Evolutionary conservation across 2,113 vertebrate species (phyloP).

Genomic region (Macquaria australasica): DNA sequence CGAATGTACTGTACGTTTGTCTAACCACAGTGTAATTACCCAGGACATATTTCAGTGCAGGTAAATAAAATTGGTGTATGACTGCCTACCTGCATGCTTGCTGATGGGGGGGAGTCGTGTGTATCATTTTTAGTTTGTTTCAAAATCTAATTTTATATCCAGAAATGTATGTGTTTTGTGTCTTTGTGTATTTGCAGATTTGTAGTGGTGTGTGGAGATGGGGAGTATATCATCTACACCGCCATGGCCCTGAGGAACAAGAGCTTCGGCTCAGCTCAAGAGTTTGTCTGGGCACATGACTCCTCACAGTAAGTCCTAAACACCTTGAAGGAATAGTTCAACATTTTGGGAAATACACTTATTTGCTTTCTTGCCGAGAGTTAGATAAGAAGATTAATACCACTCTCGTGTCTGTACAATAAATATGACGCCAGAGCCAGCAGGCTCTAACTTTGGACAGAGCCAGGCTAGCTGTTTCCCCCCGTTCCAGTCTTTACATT

Average conservation of each 20-base stretch:
- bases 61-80: neutral
- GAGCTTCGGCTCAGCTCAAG: conserved; percentile 95
- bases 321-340: neutral
- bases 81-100: neutral
- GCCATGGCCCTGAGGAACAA: conserved; percentile 97
- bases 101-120: neutral
- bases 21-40: too few relatives aligned
- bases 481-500: neutral
- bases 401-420: neutral
- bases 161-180: neutral
- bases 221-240: conserved; percentile 97
- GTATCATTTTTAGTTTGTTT: neutral
- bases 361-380: neutral
- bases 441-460: too few relatives aligned
- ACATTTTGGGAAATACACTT: neutral
- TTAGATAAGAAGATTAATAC: neutral
- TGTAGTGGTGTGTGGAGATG: conserved; percentile 84
- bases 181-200: conserved; percentile 29
- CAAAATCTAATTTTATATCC: neutral
- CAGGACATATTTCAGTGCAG: neutral
- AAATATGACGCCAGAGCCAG: neutral
- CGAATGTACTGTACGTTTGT: too few relatives aligned
- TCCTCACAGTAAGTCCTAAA: conserved; percentile 92
- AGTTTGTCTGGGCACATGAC: conserved; percentile 96
- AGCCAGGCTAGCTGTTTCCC: neutral